Evolutionary conservation across 2,797 vertebrate species (phyloP).

Genomic region (Sylvia borin): DNA sequence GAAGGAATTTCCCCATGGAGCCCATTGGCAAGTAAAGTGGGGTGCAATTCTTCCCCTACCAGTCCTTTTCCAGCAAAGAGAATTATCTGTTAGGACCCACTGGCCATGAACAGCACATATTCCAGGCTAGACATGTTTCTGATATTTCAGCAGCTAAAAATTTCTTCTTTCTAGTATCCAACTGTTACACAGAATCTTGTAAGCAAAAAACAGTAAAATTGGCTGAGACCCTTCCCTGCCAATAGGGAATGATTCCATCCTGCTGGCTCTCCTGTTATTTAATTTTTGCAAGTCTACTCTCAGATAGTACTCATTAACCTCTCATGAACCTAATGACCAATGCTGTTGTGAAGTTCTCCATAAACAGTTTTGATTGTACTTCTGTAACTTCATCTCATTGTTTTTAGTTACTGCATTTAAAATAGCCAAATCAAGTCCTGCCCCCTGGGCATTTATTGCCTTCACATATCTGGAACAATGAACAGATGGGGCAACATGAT

Average conservation of each 20-base stretch:
- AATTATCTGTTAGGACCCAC: not conserved
- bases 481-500: not conserved
- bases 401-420: not conserved
- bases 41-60: constrained; percentile 2
- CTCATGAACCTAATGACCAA: not conserved
- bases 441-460: not conserved
- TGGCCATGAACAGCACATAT: not conserved
- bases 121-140: not conserved
- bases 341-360: not conserved
- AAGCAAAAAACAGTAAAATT: not conserved
- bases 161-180: not conserved
- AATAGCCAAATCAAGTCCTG: not conserved
- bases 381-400: not conserved
- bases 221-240: not conserved
- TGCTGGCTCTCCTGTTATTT: not conserved
- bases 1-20: not conserved
- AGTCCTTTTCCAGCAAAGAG: not conserved
- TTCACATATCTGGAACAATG: not conserved
- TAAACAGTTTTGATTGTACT: not conserved
- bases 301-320: not conserved
- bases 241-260: not conserved
- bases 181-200: not conserved
- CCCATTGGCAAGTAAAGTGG: not conserved
- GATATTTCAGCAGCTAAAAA: not conserved
- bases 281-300: not conserved